Base-by-base conservation (phyloP, 2,888 invertebrate species). In the Neelides folsomi region DNA sequence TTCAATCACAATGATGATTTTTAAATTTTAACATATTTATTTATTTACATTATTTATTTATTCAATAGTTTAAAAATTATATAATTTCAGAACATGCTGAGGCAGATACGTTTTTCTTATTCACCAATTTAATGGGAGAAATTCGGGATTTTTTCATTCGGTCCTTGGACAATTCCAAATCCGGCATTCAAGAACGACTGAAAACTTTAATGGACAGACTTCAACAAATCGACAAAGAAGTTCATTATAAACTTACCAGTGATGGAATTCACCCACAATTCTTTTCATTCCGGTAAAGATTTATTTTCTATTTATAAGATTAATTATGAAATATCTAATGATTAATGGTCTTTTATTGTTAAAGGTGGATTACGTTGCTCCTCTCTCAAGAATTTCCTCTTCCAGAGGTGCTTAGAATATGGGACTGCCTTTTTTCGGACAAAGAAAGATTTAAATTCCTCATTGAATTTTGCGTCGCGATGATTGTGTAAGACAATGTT, bases 131-230 rank as follows among this genome's bases (percentile, higher is more conserved):
- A 47, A 98, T 98, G 98, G 82, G 85, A 1, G 97, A 97, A 73
- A 94, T 97, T 57, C 77, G 97, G 27, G 97, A 98, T 70, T 89
- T 89, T 68, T 98, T 97, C 70, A 95, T 98, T 62, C 89, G 94
- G 67, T 86, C 88, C 0, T 72, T 98, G 62, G 97, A 98, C 70
- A 89, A 93, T 71, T 82, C 90, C 0, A 86, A 86, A 63, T 82
- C 85, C 67, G 94, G 95, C 1, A 90, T 92, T 56, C 86, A 86
- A 70, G 79, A 80, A 61, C 83, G 90, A 80, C 95, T 98, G 94
- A 76, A 73, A 47, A 80, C 79, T 61, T 75, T 98, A 56, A 79
- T 84, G 65, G 75, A 78, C 6, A 80, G 85, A 69, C 73, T 98
- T 18, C 81, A 82, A 67, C 73, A 75, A 48, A 81, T 81, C 65